These are phyloP conservation scores for Carlito syrichta DNA, from an alignment of 2,113 vertebrate genomes.

Conservation along the genomic window DNA sequence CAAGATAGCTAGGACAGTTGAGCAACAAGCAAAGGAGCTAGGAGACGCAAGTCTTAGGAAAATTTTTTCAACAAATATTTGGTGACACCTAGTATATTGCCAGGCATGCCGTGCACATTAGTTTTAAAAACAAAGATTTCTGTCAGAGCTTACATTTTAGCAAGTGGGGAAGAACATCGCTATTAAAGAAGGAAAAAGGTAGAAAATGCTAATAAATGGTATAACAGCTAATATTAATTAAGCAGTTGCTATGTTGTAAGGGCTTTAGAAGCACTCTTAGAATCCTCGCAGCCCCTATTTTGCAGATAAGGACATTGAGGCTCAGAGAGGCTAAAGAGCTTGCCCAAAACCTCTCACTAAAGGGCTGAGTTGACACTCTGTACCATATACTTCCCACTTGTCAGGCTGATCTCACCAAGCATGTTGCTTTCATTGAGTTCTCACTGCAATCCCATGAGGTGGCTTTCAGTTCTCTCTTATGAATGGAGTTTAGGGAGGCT, in stretches of 20 bases:
- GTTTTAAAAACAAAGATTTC: neutral
- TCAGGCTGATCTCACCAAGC: neutral
- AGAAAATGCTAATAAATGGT: neutral
- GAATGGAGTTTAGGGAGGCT: neutral
- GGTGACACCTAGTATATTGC: neutral
- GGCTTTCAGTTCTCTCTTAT: neutral
- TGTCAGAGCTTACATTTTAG: neutral
- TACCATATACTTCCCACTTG: too few relatives aligned
- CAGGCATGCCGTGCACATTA: neutral
- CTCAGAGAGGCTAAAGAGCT: neutral
- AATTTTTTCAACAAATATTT: neutral
- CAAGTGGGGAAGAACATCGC: neutral
- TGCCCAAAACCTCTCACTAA: neutral
- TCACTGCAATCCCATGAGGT: fast-evolving
- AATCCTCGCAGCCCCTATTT: neutral
- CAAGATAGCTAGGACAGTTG: neutral
- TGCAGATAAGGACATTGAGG: neutral
- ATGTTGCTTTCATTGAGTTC: neutral
- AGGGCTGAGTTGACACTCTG: neutral
- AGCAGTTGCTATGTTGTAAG: neutral
- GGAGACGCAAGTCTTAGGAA: neutral
- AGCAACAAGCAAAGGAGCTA: neutral
- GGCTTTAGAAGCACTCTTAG: neutral
- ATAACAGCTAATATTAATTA: neutral
- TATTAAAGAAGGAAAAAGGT: neutral